Evolutionary conservation across 2,888 invertebrate genomes (phyloP).

Genomic region (Venustoraphidia nigricollis): DNA sequence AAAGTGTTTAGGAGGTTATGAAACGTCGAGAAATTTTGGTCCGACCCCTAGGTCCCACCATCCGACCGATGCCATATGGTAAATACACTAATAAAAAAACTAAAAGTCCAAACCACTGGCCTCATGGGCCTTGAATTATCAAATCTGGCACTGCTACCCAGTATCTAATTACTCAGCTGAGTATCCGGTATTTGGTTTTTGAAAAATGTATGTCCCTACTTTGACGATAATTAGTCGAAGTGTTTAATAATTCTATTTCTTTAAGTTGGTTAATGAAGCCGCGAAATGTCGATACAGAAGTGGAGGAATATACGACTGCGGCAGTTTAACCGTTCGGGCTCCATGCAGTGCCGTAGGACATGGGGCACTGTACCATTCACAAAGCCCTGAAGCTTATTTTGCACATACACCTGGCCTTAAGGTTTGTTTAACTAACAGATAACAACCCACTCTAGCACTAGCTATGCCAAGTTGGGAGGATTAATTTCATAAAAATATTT

Average conservation of each 20-base stretch:
- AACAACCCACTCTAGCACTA: neutral
- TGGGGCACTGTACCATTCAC: conserved; percentile 95
- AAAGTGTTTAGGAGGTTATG: no score
- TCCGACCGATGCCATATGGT: no score
- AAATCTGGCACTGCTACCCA: no score
- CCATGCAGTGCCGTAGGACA: conserved; percentile 98
- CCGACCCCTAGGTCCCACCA: no score
- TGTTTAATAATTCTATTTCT: conserved; percentile 3
- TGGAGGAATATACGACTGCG: conserved; percentile 79
- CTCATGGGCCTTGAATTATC: no score
- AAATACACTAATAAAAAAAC: no score
- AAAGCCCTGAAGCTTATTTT: conserved; percentile 95
- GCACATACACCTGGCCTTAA: conserved; percentile 89
- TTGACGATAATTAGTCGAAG: no score
- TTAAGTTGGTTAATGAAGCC: conserved; percentile 72
- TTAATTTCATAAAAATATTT: neutral
- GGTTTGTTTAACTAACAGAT: conserved; percentile 30
- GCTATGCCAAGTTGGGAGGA: neutral
- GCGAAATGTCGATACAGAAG: conserved; percentile 90
- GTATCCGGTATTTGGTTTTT: no score
- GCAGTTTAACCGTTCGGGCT: conserved; percentile 76
- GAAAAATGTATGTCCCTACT: no score
- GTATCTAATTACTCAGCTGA: no score
- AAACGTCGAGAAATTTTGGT: no score
- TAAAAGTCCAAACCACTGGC: no score